These are phyloP conservation scores for Lagocephalus sceleratus DNA, from an alignment of 2,797 vertebrate genomes.

Conservation along the genomic window DNA sequence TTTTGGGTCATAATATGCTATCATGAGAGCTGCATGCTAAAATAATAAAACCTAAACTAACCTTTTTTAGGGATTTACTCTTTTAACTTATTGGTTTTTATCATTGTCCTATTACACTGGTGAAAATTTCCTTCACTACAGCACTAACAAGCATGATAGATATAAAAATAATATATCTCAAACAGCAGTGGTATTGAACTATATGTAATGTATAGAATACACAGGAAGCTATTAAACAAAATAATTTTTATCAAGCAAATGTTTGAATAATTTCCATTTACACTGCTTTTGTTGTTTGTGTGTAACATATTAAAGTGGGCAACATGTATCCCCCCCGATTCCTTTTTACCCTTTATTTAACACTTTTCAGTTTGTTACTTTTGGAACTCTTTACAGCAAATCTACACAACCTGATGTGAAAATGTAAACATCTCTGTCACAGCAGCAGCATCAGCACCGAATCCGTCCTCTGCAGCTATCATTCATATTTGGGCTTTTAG, in stretches of 20 bases:
- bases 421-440: slow-evolving; percentile 45
- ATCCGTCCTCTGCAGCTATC: slow-evolving; percentile 41
- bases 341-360: slow-evolving; percentile 17
- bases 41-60: neutral
- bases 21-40: neutral
- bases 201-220: neutral
- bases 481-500: slow-evolving; percentile 21
- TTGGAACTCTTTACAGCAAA: slow-evolving; percentile 41
- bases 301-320: slow-evolving; percentile 56
- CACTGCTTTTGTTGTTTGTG: slow-evolving; percentile 36
- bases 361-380: slow-evolving; percentile 16
- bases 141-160: too few species aligned
- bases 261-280: slow-evolving; percentile 35
- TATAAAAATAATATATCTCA: too few species aligned
- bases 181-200: too few species aligned
- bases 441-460: slow-evolving; percentile 59
- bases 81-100: too few species aligned
- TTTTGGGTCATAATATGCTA: slow-evolving; percentile 22
- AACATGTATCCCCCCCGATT: slow-evolving; percentile 34
- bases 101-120: too few species aligned
- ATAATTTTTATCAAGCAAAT: slow-evolving; percentile 61
- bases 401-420: slow-evolving; percentile 37
- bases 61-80: neutral
- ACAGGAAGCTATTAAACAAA: slow-evolving; percentile 21
- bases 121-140: too few species aligned